Conservation (phyloP, 2,113 vertebrate species). For the Canis aureus region DNA sequence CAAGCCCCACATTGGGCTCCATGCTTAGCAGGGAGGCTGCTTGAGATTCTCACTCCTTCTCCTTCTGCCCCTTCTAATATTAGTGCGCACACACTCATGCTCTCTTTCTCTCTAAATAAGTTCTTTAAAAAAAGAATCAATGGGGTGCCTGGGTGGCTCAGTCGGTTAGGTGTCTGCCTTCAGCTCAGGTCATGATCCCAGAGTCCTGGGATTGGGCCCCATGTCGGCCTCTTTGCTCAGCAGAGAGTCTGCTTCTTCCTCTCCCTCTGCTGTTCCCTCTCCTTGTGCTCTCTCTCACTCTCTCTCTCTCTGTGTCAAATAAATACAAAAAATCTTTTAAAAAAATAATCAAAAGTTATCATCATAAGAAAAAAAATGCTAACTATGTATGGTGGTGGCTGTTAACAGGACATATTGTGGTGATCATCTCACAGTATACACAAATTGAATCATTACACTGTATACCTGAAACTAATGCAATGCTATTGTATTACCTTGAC, state of each 20-base stretch:
- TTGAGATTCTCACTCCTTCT: no score
- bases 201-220: not conserved
- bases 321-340: not conserved
- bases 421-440: not conserved
- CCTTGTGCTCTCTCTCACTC: not conserved
- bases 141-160: no score
- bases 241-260: not conserved
- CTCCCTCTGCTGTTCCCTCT: not conserved
- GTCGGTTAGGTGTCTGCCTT: no score
- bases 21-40: no score
- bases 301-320: not conserved
- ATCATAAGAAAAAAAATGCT: not conserved
- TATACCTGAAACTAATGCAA: not conserved
- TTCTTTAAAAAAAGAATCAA: no score
- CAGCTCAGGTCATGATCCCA: not conserved
- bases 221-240: no score
- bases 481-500: not conserved
- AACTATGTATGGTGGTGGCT: not conserved
- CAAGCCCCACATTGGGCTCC: no score
- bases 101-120: no score
- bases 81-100: no score
- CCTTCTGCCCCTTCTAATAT: no score
- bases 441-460: not conserved
- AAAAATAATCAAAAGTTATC: not conserved
- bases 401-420: not conserved